Percentiles rank a stretch among this genome's conserved stretches.
These are phyloP conservation scores for Scotopteryx bipunctaria DNA, from an alignment of 2,888 invertebrate genomes.

Conservation along the genomic window DNA sequence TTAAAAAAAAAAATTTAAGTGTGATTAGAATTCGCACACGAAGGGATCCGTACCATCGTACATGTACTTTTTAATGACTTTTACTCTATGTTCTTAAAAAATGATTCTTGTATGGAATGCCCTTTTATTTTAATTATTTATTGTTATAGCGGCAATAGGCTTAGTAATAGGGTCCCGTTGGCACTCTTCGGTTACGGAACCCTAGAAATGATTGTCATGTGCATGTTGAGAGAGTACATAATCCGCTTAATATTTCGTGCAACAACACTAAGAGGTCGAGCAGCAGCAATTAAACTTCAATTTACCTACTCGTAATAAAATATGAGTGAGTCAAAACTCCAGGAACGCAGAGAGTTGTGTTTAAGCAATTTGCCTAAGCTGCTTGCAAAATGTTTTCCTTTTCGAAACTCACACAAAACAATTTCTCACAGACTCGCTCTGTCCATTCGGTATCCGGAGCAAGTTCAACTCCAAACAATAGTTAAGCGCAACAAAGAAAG, in stretches of 20 bases:
- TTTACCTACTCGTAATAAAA: conserved; percentile 65
- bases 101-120: too few relatives aligned
- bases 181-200: too few relatives aligned
- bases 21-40: too few relatives aligned
- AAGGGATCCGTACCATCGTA: too few relatives aligned
- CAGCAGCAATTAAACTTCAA: conserved; percentile 62
- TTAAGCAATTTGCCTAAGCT: conserved; percentile 77
- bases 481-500: conserved; percentile 76
- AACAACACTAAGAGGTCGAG: conserved; percentile 28
- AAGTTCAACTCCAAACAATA: conserved; percentile 78
- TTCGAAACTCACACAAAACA: conserved; percentile 77
- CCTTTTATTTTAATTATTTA: too few relatives aligned
- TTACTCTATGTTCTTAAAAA: too few relatives aligned
- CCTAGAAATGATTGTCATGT: too few relatives aligned
- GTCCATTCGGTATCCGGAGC: conserved; percentile 72
- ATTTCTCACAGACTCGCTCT: conserved; percentile 71
- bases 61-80: too few relatives aligned
- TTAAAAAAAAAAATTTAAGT: too few relatives aligned
- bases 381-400: conserved; percentile 78
- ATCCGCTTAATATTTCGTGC: conserved; percentile 7
- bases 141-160: too few relatives aligned
- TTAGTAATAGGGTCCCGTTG: too few relatives aligned
- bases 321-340: conserved; percentile 58
- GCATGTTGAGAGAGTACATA: conserved; percentile 25
- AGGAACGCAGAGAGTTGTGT: conserved; percentile 42